A percentile compares a stretch with the other conserved stretches of the same genome.
Conservation (phyloP, 2,888 invertebrate genomes). For the Nudaria mundana region DNA sequence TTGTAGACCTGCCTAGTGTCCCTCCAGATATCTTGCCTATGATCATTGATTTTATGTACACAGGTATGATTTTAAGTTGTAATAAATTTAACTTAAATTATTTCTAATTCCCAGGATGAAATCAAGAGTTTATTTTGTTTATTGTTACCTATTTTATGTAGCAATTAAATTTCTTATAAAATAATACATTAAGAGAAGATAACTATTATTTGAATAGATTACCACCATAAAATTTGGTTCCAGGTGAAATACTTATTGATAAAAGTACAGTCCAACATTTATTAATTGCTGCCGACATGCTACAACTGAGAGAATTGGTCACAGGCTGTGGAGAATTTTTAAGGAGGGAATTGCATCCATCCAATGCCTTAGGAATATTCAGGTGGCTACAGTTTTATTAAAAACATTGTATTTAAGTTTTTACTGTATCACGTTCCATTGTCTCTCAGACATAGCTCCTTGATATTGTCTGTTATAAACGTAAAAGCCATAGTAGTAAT, state of each 20-base stretch:
- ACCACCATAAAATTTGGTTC: no score
- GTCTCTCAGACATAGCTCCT: no score
- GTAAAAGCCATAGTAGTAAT: no score
- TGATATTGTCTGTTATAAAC: no score
- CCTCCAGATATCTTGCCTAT: slow-evolving; percentile 87
- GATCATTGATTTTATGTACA: slow-evolving; percentile 93
- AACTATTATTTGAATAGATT: no score
- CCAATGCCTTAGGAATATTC: slow-evolving; percentile 94
- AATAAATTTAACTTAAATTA: not conserved
- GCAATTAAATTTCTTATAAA: no score
- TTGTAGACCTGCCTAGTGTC: slow-evolving; percentile 90
- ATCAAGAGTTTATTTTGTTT: no score
- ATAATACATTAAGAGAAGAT: no score
- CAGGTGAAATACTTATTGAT: slow-evolving; percentile 85
- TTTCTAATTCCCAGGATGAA: no score
- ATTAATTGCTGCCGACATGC: slow-evolving; percentile 94
- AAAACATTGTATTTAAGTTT: not conserved
- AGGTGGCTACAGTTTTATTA: slow-evolving; percentile 63
- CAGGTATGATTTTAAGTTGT: slow-evolving; percentile 76
- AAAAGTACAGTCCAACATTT: slow-evolving; percentile 93
- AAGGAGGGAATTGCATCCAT: slow-evolving; percentile 90
- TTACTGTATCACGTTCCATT: no score
- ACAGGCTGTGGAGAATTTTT: slow-evolving; percentile 92
- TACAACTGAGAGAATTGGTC: slow-evolving; percentile 90
- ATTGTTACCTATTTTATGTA: not conserved